Evolutionary conservation across 2,888 invertebrate species (phyloP), one percentile per base, ranked within the genome.

Genomic region (Ophion ellenae): DNA sequence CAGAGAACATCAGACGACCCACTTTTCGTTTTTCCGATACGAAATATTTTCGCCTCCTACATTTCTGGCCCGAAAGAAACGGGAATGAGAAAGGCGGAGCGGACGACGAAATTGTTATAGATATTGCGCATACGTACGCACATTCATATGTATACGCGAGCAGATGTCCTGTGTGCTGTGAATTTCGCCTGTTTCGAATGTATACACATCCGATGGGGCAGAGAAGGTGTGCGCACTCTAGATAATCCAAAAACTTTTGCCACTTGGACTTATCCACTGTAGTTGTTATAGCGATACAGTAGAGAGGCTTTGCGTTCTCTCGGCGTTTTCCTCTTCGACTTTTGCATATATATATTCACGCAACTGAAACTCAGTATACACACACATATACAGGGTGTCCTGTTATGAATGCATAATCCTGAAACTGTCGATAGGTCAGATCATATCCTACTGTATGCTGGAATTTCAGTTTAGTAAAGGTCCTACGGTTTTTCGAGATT

Each of bases 171-270:
- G 71, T 57, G 61, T 59, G 32, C 24, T 70, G 40, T 61, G 70
- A 40, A 78, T 78, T 78, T 61, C 28, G 70, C 61, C 45, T n/a
- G 17, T 70, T 78, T 61, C 78, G n/a, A 11, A 40, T 57, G 66
- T 63, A 81, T 63, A 74, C 20, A 47, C 59, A 32, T 20, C 17
- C 66, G 57, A 45, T 81, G 20, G 63, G 53, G 32, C 47, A 45
- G 70, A 17, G 47, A 59, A 85, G 76, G 80, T 71, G 67, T 75
- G 79, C 75, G 76, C 78, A 82, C 82, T 84, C 76, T 80, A 75
- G 79, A 86, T 86, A 83, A 84, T 86, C 82, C 86, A 80, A 83
- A 84, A 86, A 86, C 70, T 82, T 84, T 86, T 73, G 61, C 74
- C 70, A 75, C 78, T 63, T 57, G 86, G 80, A 86, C 83, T 77